phyloP scores from a whole-genome alignment of 2,113 vertebrate genomes.

The Hypocryptadius cinnamomeus region DNA sequence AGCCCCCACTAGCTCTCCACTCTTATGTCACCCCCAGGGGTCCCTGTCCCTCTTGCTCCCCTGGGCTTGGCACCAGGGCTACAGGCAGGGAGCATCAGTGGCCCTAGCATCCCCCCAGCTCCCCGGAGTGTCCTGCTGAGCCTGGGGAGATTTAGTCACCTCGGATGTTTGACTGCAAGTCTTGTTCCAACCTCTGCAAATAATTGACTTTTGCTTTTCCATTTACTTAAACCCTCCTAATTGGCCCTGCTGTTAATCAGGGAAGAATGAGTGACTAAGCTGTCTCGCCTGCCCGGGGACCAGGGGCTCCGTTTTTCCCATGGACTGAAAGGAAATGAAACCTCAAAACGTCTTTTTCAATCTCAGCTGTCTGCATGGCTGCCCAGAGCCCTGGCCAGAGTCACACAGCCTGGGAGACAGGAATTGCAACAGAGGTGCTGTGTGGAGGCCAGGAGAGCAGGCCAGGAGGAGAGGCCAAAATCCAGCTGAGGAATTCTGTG shows the following conservation, averaged over 20 bases:
- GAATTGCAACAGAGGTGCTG: not conserved
- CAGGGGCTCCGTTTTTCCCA: not conserved
- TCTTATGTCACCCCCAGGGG: not conserved
- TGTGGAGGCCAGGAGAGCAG: not conserved
- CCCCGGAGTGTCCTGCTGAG: fast-evolving
- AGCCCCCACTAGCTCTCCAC: fast-evolving
- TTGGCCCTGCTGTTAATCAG: slow-evolving; percentile 4
- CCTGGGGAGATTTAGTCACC: not conserved
- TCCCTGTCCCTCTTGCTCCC: not conserved
- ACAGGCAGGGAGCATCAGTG: not conserved
- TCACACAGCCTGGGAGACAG: not conserved
- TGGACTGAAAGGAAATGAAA: slow-evolving; percentile 37
- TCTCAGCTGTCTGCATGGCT: not conserved
- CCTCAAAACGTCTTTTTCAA: slow-evolving; percentile 23
- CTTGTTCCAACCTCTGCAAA: not conserved
- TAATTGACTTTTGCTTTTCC: slow-evolving; percentile 32
- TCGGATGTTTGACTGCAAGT: not conserved
- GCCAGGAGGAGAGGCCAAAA: not conserved
- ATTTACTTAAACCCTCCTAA: not conserved
- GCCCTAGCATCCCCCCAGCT: not conserved
- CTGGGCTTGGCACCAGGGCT: not conserved
- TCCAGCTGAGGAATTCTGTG: not conserved
- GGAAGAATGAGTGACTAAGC: slow-evolving; percentile 44
- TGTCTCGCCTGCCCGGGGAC: not conserved
- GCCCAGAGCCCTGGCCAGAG: not conserved